Conservation (phyloP, 1,140 invertebrate species). For the Pygmarrhopalites habei region DNA sequence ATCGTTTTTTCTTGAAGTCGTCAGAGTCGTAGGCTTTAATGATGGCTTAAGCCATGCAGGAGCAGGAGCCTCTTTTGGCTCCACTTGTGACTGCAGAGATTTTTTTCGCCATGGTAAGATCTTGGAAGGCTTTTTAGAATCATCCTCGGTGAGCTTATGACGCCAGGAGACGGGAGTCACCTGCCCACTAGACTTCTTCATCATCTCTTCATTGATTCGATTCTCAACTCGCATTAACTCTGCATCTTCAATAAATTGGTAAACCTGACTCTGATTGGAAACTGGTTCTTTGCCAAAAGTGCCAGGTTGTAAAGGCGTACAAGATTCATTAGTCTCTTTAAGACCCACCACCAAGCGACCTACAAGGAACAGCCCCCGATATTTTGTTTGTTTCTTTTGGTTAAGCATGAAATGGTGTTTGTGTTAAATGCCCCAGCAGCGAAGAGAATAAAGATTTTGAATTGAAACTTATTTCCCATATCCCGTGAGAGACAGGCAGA, state of each 20-base stretch:
- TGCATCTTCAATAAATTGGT: neutral
- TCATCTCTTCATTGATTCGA: slow-evolving; percentile 17
- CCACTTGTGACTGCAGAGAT: neutral
- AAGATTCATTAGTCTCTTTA: neutral
- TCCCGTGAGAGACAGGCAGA: slow-evolving; percentile 16
- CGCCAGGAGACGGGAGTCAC: slow-evolving; percentile 4
- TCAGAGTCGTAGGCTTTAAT: neutral
- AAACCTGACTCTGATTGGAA: neutral
- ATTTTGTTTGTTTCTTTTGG: neutral
- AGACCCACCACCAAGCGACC: neutral
- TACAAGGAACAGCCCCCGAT: neutral
- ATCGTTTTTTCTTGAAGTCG: neutral
- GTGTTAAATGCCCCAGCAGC: slow-evolving; percentile 7
- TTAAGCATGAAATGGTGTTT: neutral
- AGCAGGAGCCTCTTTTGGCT: neutral
- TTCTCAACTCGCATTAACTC: slow-evolving; percentile 1
- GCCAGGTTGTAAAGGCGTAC: neutral
- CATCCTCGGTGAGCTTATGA: neutral
- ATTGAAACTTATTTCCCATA: too few species aligned
- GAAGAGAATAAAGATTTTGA: too few species aligned
- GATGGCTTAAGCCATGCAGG: neutral
- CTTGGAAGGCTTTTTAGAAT: neutral
- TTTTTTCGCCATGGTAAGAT: slow-evolving; percentile 7
- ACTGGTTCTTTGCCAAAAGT: neutral
- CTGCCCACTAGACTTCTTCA: slow-evolving; percentile 11